Evolutionary conservation across 2,797 vertebrate genomes (phyloP), one percentile per base, ranked within the genome.

Genomic region (Gastrophryne carolinensis): DNA sequence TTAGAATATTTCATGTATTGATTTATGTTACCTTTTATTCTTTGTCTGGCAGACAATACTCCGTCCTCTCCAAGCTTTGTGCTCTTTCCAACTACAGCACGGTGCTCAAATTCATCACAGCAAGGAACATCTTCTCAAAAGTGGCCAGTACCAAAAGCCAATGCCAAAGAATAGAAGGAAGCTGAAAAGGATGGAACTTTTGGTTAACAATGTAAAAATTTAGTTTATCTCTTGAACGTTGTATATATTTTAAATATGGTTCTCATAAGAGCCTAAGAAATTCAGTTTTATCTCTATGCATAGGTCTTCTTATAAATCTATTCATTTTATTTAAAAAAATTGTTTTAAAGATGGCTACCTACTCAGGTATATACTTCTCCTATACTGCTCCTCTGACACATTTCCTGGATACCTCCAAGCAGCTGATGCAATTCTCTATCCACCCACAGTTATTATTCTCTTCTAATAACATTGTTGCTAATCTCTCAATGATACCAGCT

Each of bases 101-200:
- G 97, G 97, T 11, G 96, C 98, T 82, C 95, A 97, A 85, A 84
- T 98, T 52, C 97, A 97, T 80, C 95, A 97, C 87, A 98, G 97
- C 90, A 98, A 98, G 82, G 95, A 99, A 27, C 93, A 98, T 68
- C 94, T 98, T 60, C 90, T 99, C 77, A 95, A 88, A 86, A 95
- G 90, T 58, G 96, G 96, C 76, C 90, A 96, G 83, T 98, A 98
- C 32, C 89, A 94, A 83, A 99, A 98, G 65, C 93, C 93, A 24
- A 94, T 98, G 95, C 98, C 98, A 88, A 96, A 94, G 84, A 99
- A 98, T 90, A 98, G 96, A 80, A 96, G 96, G 80, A 99, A 99
- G 86, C 95, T 99, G 65, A 96, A 94, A 86, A 93, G 93, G 86
- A 96, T 99, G 95, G 94, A 99, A 82, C 95, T 95, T 65, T 89